phyloP scores from a whole-genome alignment of 2,797 vertebrate species.

The Knipowitschia caucasica region DNA sequence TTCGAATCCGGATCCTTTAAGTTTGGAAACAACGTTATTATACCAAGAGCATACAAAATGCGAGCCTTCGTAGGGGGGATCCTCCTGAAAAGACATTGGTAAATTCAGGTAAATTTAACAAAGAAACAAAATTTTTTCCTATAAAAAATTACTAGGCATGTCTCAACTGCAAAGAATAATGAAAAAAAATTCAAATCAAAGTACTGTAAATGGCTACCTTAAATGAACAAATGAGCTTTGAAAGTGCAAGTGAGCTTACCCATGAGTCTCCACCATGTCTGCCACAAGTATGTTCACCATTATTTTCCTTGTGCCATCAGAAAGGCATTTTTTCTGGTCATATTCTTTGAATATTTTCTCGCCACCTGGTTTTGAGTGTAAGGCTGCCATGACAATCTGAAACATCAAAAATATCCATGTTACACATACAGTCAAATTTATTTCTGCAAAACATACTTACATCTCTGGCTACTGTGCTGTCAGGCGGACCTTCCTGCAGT shows the following conservation, averaged over 20 bases:
- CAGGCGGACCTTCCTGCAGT: slow-evolving; percentile 2
- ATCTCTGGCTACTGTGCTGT: too few species aligned
- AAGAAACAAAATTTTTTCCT: too few species aligned
- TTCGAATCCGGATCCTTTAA: too few species aligned
- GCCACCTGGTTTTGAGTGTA: not conserved
- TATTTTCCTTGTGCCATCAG: too few species aligned
- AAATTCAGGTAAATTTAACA: too few species aligned
- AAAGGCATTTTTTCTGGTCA: not conserved
- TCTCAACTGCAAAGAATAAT: too few species aligned
- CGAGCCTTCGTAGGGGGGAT: slow-evolving; percentile 3
- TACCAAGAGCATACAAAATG: too few species aligned
- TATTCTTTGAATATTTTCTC: not conserved
- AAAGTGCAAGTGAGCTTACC: not conserved
- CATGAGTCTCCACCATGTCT: slow-evolving; percentile 9
- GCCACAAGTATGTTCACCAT: too few species aligned
- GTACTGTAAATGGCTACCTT: not conserved
- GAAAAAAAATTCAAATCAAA: not conserved
- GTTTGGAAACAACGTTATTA: too few species aligned
- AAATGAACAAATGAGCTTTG: not conserved
- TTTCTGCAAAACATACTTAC: not conserved
- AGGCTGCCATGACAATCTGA: not conserved
- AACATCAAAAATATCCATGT: not conserved
- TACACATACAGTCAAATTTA: not conserved
- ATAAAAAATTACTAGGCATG: too few species aligned
- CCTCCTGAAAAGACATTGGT: not conserved